Conservation (phyloP, 2,797 vertebrate genomes). For the Protosalanx chinensis region DNA sequence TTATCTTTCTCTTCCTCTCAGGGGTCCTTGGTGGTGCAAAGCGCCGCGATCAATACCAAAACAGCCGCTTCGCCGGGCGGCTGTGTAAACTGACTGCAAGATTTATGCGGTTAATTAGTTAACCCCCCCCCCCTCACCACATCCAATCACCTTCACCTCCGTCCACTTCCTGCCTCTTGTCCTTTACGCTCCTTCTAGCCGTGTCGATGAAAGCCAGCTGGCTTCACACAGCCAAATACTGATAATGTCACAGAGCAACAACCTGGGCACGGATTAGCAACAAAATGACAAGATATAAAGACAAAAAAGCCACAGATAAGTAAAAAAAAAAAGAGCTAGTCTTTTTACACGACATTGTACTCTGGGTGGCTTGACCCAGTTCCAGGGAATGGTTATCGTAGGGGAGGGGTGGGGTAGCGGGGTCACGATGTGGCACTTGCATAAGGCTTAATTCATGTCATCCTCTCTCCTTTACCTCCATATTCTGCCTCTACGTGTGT, state of each 20-base stretch:
- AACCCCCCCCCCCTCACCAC: slow-evolving; percentile 15
- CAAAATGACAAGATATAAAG: not conserved
- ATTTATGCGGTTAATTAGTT: slow-evolving; percentile 73
- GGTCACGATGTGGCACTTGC: no score
- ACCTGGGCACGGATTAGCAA: not conserved
- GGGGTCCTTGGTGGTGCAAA: slow-evolving; percentile 53
- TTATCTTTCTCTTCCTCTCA: slow-evolving; percentile 30
- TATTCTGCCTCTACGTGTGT: no score
- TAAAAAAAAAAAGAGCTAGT: not conserved
- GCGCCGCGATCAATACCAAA: slow-evolving; percentile 61
- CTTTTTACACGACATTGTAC: no score
- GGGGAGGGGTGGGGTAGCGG: no score
- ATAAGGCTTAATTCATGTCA: no score
- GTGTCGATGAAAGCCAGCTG: not conserved
- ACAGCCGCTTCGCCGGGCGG: slow-evolving; percentile 56
- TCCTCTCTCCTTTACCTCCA: no score
- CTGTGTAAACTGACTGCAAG: slow-evolving; percentile 60
- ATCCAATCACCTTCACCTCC: slow-evolving; percentile 39
- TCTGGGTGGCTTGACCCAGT: no score
- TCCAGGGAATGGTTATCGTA: no score
- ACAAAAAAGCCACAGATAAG: not conserved
- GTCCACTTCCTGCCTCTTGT: not conserved
- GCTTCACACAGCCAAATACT: not conserved
- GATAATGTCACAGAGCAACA: not conserved
- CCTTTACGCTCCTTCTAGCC: slow-evolving; percentile 1